These are phyloP conservation scores for Andrena praecox DNA, from an alignment of 2,888 invertebrate genomes.

Conservation along the genomic window DNA sequence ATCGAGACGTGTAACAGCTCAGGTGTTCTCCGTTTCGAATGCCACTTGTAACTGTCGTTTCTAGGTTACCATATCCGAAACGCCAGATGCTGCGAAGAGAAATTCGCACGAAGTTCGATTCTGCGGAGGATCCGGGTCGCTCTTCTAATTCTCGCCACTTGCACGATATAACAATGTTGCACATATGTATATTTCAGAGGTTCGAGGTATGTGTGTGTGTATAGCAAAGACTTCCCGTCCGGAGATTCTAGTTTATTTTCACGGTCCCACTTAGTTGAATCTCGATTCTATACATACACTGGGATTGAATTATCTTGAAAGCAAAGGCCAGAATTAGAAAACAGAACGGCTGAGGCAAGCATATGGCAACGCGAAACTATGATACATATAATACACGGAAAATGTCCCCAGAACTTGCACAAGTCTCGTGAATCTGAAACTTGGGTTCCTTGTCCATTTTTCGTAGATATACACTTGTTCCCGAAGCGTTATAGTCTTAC, in stretches of 20 bases:
- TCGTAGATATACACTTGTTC: no score
- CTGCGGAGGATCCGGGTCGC: constrained; percentile 19
- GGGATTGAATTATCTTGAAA: no score
- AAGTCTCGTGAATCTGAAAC: not conserved
- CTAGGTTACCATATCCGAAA: constrained; percentile 19
- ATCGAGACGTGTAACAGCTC: constrained; percentile 9
- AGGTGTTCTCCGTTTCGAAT: not conserved
- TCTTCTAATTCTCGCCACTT: constrained; percentile 34
- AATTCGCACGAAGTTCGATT: constrained; percentile 27
- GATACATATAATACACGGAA: no score
- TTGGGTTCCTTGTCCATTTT: not conserved
- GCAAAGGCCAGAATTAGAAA: no score
- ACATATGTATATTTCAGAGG: not conserved
- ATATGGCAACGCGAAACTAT: no score
- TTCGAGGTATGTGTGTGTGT: not conserved
- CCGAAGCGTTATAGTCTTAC: not conserved
- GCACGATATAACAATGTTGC: constrained; percentile 20
- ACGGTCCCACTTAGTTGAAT: no score
- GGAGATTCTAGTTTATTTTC: constrained; percentile 13
- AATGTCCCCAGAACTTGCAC: no score
- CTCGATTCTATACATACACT: no score
- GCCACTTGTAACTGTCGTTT: constrained; percentile 13
- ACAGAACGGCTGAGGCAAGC: no score
- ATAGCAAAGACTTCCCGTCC: constrained; percentile 28
- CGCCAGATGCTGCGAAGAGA: constrained; percentile 1